phyloP scores from a whole-genome alignment of 2,888 invertebrate genomes.

The Hetaerina titia region DNA sequence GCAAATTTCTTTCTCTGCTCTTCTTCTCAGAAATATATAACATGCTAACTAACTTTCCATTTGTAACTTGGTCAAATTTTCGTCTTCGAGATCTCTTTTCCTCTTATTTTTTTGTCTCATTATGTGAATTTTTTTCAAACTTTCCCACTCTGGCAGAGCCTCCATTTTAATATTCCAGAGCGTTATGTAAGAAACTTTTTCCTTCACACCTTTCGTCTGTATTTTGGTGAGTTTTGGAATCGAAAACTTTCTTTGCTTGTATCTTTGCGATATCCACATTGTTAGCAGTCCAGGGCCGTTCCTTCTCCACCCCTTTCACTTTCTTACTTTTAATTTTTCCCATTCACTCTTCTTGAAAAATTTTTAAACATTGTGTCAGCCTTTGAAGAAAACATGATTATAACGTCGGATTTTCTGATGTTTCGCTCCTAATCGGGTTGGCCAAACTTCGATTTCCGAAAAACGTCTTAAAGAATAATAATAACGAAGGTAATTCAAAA shows the following conservation, averaged over 20 bases:
- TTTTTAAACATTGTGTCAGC: not conserved
- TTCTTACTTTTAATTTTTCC: not conserved
- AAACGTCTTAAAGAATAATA: not conserved
- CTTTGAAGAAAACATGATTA: not conserved
- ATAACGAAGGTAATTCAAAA: too few species aligned
- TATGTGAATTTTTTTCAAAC: conserved; percentile 23
- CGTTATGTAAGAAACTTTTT: not conserved
- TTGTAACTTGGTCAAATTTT: conserved; percentile 6
- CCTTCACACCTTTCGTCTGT: conserved; percentile 9
- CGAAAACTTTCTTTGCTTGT: conserved; percentile 13
- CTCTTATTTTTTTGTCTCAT: conserved; percentile 3
- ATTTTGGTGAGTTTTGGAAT: not conserved
- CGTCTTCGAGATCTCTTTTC: not conserved
- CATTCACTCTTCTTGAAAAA: not conserved
- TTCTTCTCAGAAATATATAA: not conserved
- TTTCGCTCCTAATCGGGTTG: not conserved
- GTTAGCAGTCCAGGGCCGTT: not conserved
- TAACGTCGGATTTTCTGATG: not conserved
- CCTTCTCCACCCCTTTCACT: not conserved
- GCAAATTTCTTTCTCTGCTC: not conserved
- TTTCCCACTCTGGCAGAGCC: not conserved
- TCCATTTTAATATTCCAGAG: conserved; percentile 18
- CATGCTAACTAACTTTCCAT: conserved; percentile 23
- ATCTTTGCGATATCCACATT: conserved; percentile 4
- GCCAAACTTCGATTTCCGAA: not conserved